Base-by-base conservation (phyloP, 2,113 vertebrate genomes). In the Takifugu flavidus region DNA sequence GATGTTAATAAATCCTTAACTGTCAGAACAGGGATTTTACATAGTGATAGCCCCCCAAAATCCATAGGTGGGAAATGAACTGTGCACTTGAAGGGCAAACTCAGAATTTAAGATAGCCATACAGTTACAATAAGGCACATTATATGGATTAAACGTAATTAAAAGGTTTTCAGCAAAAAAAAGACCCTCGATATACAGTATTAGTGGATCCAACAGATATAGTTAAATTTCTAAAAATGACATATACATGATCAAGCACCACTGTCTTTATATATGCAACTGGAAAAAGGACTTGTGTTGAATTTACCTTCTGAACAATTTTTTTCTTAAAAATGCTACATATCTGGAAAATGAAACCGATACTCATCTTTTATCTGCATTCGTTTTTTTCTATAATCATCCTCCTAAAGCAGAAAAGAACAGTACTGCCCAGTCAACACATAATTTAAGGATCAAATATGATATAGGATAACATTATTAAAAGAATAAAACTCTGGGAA, bases 241-340 rank as follows among this genome's bases (percentile, higher is more conserved):
- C 70, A 75, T 71, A 72, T 74, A 84, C 46, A 65, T 67, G 52
- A 82, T 59, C 53, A 84, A 70, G 74, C 76, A 80, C 64, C 75
- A 65, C 74, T 67, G 62, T 67, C 59, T 72, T 81, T 73, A 79
- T 65, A 82, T 65, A 80, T 53, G 84, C 62, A 64, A 52, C 72
- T 84, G 59, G 68, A 82, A 84, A 82, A 55, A 61, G 47, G 69
- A 79, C 86, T 78, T 74, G 63, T 68, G 63, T 68, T 65, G 60
- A 58, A 65, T 80, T 62, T 76, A n/a, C 5, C 15, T 4, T 15
- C 14, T 14, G 45, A 47, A 47, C 5, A 14, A 11, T 13, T 72
- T 70, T 65, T 79, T 83, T 5, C 62, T 79, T 70, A 83, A 79
- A 87, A 89, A 83, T 87, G 89, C 89, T 91, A 91, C 90, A 91